phyloP scores from a whole-genome alignment of 2,888 invertebrate species.

The Pachymerium ferrugineum region DNA sequence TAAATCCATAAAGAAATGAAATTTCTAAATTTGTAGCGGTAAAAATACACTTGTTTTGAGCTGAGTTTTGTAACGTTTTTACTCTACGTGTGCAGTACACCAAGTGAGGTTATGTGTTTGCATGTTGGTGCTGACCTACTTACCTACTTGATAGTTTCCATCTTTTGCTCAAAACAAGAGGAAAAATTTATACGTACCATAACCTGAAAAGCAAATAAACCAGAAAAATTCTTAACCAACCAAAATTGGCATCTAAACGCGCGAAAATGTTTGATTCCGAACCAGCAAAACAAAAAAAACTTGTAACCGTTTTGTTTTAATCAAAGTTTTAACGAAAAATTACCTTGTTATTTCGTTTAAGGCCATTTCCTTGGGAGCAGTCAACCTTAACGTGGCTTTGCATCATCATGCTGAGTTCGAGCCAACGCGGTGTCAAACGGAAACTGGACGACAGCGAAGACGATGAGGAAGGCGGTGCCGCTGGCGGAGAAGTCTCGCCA shows the following conservation, averaged over 20 bases:
- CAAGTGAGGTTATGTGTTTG: conserved; percentile 6
- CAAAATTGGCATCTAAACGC: background rate
- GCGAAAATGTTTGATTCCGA: no score
- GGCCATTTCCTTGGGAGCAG: background rate
- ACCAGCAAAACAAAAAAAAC: no score
- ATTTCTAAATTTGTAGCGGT: no score
- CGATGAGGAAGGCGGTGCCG: conserved; percentile 35
- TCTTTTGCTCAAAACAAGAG: background rate
- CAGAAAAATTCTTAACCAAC: background rate
- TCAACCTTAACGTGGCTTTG: background rate
- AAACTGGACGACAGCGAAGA: conserved; percentile 35
- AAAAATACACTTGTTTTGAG: background rate
- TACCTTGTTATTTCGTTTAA: background rate
- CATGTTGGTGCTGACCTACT: conserved; percentile 21
- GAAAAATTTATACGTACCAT: background rate
- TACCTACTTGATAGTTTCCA: conserved; percentile 27
- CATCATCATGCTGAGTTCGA: background rate
- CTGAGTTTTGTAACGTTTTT: background rate
- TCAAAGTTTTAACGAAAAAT: background rate
- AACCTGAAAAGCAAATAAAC: background rate
- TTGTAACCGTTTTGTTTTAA: no score
- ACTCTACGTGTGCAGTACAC: background rate
- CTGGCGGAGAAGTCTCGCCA: no score
- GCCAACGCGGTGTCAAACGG: conserved; percentile 33
- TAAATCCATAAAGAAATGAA: background rate